These are phyloP conservation scores for Barypeithes pellucidus DNA, from an alignment of 2,888 invertebrate species.

Conservation along the genomic window DNA sequence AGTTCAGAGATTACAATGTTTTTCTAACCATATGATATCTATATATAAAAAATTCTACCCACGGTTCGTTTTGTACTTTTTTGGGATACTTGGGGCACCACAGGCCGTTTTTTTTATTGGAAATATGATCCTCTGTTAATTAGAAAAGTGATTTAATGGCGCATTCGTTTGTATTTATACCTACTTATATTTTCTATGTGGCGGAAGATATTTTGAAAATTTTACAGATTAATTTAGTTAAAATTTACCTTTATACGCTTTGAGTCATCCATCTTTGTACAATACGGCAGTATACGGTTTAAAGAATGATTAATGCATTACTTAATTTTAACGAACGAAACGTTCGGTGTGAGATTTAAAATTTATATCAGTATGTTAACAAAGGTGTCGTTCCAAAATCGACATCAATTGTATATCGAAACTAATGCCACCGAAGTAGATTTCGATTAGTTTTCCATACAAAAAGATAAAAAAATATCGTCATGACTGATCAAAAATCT, in stretches of 20 bases:
- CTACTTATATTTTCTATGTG: no score
- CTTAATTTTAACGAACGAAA: background rate
- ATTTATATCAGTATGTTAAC: conserved; percentile 1
- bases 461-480: conserved; percentile 31
- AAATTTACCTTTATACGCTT: no score
- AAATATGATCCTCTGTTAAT: conserved; percentile 10
- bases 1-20: background rate
- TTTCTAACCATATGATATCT: conserved; percentile 5
- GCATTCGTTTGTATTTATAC: no score
- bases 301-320: no score
- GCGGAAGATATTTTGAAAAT: no score
- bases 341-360: background rate
- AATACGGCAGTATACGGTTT: no score
- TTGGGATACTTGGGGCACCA: background rate
- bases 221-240: no score
- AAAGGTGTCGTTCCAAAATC: background rate
- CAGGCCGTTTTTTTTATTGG: background rate
- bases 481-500: conserved; percentile 39
- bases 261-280: no score
- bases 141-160: background rate
- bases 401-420: conserved; percentile 4
- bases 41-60: background rate
- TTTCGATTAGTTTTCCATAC: conserved; percentile 38
- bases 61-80: background rate
- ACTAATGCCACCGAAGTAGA: conserved; percentile 37